These are phyloP conservation scores for Tragelaphus scriptus DNA, from an alignment of 2,113 vertebrate genomes.

Conservation along the genomic window DNA sequence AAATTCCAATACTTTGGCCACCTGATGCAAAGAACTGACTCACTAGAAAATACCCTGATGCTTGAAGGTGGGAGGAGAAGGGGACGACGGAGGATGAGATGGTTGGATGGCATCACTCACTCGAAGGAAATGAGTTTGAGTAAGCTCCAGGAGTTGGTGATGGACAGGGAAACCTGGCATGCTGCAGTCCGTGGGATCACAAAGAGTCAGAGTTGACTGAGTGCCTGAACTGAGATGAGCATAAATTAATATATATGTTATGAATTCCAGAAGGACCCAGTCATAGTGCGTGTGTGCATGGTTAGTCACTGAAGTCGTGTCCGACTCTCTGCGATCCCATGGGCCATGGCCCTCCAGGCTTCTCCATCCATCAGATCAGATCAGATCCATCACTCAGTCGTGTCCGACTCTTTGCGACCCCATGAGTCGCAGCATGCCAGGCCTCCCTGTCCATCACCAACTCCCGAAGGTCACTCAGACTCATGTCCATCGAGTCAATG, in stretches of 20 bases:
- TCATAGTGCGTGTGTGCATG: rapidly evolving
- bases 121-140: background rate
- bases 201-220: background rate
- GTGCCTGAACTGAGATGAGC: background rate
- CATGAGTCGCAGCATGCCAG: no score
- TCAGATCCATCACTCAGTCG: no score
- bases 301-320: background rate
- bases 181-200: background rate
- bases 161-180: background rate
- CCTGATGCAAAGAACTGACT: background rate
- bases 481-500: no score
- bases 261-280: background rate
- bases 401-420: no score
- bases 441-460: no score
- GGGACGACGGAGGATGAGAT: background rate
- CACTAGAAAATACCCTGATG: background rate
- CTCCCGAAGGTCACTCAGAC: no score
- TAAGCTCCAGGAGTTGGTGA: background rate
- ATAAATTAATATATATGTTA: background rate
- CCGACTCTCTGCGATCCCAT: background rate
- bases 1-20: background rate
- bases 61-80: background rate
- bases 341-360: background rate
- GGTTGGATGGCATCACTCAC: background rate
- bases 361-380: background rate